Conservation (phyloP, 2,113 vertebrate genomes). For the Pristiophorus japonicus region DNA sequence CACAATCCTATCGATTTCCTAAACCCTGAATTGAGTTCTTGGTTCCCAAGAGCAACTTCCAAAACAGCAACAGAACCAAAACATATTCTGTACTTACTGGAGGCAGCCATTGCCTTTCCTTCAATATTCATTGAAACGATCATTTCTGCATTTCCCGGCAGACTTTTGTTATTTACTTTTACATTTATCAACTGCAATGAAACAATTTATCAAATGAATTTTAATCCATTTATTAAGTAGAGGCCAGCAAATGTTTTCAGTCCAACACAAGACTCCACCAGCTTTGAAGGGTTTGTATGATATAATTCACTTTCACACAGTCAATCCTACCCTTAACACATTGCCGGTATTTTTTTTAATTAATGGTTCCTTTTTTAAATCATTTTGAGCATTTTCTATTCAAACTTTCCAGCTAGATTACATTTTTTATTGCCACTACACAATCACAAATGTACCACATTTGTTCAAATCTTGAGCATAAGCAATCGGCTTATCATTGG, state of each 20-base stretch:
- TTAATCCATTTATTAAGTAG: not conserved
- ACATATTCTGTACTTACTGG: not conserved
- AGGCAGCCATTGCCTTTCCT: not conserved
- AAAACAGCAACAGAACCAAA: not conserved
- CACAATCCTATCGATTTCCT: not conserved
- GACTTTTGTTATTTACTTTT: not conserved
- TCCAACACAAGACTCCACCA: not conserved
- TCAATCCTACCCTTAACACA: not conserved
- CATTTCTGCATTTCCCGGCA: not conserved
- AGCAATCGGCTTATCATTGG: not conserved
- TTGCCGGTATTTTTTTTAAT: not conserved
- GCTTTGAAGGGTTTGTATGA: not conserved
- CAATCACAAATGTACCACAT: too few species aligned
- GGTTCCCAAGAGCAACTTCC: not conserved
- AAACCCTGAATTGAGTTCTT: not conserved
- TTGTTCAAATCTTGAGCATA: not conserved
- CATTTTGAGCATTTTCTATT: not conserved
- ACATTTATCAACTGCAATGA: not conserved
- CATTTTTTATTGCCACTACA: not conserved
- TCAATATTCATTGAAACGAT: not conserved
- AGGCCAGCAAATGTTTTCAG: not conserved
- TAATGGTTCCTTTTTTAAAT: not conserved
- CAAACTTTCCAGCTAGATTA: not conserved
- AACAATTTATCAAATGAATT: not conserved
- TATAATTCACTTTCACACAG: not conserved